Conservation (phyloP, 2,888 invertebrate genomes). For the Meghimatium bilineatum region DNA sequence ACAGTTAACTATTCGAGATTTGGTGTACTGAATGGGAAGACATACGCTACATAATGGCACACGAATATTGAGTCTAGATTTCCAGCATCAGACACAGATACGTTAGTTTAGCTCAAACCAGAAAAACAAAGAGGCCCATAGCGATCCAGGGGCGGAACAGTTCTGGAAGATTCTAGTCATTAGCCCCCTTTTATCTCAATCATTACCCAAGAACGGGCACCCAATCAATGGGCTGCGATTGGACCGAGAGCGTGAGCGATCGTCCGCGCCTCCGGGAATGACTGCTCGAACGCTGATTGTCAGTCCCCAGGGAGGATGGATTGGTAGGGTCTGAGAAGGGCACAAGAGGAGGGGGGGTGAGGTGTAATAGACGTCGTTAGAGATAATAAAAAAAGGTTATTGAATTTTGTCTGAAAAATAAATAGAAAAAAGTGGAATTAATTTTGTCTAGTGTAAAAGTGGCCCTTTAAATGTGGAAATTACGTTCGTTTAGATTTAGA, state of each 20-base stretch:
- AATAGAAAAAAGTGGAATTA: neutral
- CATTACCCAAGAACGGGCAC: slow-evolving; percentile 32
- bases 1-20: too few species aligned
- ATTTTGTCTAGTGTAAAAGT: neutral
- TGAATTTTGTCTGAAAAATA: neutral
- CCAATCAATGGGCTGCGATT: slow-evolving; percentile 38
- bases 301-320: neutral
- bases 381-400: neutral
- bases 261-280: neutral
- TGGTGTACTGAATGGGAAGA: too few species aligned
- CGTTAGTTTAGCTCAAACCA: neutral
- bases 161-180: slow-evolving; percentile 29
- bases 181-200: slow-evolving; percentile 29
- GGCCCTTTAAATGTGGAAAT: too few species aligned
- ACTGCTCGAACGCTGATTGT: slow-evolving; percentile 21
- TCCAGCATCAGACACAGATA: neutral
- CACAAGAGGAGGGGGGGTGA: neutral
- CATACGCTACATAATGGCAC: too few species aligned
- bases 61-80: too few species aligned
- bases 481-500: too few species aligned
- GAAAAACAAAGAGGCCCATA: slow-evolving; percentile 6
- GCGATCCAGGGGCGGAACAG: slow-evolving; percentile 4
- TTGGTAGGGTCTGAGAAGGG: neutral
- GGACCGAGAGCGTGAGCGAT: slow-evolving; percentile 1
- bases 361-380: slow-evolving; percentile 10